Percentiles rank a stretch among this genome's conserved stretches.
These are phyloP conservation scores for Scalopus aquaticus DNA, from an alignment of 2,113 vertebrate species.

Conservation along the genomic window DNA sequence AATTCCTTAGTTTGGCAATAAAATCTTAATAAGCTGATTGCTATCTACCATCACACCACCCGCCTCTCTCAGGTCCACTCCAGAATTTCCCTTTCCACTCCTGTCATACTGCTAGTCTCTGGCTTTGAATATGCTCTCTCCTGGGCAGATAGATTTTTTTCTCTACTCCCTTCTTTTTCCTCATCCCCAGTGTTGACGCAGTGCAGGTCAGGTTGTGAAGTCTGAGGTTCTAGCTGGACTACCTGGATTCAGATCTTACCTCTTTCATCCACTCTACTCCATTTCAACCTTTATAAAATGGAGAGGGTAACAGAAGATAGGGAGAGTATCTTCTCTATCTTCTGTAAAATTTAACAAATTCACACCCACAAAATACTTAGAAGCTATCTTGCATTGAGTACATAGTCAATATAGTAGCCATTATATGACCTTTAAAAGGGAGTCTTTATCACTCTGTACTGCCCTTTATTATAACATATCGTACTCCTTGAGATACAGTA, in stretches of 20 bases:
- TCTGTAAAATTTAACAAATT: not conserved
- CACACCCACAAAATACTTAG: not conserved
- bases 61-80: fast-evolving
- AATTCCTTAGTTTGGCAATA: not conserved
- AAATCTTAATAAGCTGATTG: not conserved
- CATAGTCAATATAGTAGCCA: not conserved
- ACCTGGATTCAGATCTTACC: not conserved
- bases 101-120: fast-evolving
- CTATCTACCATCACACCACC: not conserved
- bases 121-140: not conserved
- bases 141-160: not conserved
- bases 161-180: not conserved
- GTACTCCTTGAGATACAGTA: not conserved
- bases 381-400: not conserved
- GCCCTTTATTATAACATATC: not conserved
- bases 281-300: not conserved
- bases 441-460: not conserved
- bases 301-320: not conserved
- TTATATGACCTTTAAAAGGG: not conserved
- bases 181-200: not conserved
- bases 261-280: not conserved
- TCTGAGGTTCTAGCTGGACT: not conserved
- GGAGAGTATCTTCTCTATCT: not conserved
- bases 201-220: not conserved
- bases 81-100: not conserved